phyloP scores from a whole-genome alignment of 2,113 vertebrate species.

The Lipophrys pholis region DNA sequence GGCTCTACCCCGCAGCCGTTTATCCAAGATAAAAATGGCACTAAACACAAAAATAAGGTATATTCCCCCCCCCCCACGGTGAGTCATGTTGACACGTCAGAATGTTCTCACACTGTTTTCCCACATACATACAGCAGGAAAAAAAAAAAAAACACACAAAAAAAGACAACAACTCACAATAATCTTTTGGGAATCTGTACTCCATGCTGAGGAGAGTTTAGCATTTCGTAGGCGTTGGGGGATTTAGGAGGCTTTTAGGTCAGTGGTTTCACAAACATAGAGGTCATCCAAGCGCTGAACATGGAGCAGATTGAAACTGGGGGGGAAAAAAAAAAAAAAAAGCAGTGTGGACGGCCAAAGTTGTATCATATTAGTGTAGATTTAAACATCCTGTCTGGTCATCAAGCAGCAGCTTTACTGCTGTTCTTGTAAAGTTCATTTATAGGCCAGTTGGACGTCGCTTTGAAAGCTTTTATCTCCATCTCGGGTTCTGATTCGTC shows the following conservation, averaged over 20 bases:
- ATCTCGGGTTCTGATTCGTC: not conserved
- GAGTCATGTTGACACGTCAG: not conserved
- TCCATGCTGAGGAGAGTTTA: not conserved
- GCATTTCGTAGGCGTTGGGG: not conserved
- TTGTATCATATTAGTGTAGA: not conserved
- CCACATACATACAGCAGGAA: not conserved
- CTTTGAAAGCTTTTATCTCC: not conserved
- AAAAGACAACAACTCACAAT: not conserved
- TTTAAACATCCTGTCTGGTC: conserved; percentile 3
- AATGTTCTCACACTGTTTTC: conserved; percentile 20
- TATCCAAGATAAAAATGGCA: too few species aligned
- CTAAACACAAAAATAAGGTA: too few species aligned
- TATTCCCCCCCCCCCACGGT: not conserved
- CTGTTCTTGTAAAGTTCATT: not conserved
- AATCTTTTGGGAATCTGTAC: not conserved
- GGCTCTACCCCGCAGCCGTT: too few species aligned
- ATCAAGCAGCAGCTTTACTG: not conserved
- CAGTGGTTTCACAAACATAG: not conserved
- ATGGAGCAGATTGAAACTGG: not conserved
- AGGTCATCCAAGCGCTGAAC: not conserved
- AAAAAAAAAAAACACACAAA: not conserved
- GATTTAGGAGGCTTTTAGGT: conserved; percentile 16
- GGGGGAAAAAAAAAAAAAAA: not conserved
- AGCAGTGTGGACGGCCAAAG: not conserved
- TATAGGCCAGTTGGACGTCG: not conserved